Percentiles rank a stretch among this genome's conserved stretches.
Evolutionary conservation across 2,888 invertebrate species (phyloP).

Genomic region (Oxycera nigricornis): DNA sequence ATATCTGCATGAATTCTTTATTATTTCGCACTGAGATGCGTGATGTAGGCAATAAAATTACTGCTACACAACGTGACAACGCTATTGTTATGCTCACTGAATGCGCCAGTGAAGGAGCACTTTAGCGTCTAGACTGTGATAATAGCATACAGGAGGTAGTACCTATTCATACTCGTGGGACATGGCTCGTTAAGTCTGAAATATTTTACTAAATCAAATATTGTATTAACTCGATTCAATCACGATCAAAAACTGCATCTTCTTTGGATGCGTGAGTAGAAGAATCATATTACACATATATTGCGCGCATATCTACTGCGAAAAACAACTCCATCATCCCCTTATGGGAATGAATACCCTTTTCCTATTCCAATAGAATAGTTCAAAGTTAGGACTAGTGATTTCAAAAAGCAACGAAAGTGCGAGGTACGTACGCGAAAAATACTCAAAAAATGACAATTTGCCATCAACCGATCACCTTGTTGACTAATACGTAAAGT

Average conservation of each 20-base stretch:
- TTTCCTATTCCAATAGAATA: no score
- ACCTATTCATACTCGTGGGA: slow-evolving; percentile 6
- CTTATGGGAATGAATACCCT: no score
- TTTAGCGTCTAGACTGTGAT: slow-evolving; percentile 24
- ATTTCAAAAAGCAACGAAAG: no score
- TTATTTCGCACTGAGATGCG: slow-evolving; percentile 38
- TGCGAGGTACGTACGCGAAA: no score
- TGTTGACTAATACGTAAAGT: no score
- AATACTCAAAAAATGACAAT: no score
- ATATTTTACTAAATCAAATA: background rate
- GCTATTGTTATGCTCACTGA: slow-evolving; percentile 9
- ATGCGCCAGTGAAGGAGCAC: background rate
- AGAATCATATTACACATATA: no score
- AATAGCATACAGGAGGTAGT: background rate
- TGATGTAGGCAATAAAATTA: slow-evolving; percentile 36
- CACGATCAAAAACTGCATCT: background rate
- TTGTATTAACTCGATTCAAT: background rate
- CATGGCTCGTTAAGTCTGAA: slow-evolving; percentile 23
- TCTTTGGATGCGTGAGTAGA: no score
- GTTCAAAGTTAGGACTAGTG: no score
- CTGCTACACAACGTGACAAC: slow-evolving; percentile 31
- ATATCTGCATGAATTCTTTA: slow-evolving; percentile 34
- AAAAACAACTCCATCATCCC: no score
- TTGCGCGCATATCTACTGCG: no score
- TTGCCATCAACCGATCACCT: no score